Evolutionary conservation across 2,797 vertebrate genomes (phyloP).

Genomic region (Columba guinea): DNA sequence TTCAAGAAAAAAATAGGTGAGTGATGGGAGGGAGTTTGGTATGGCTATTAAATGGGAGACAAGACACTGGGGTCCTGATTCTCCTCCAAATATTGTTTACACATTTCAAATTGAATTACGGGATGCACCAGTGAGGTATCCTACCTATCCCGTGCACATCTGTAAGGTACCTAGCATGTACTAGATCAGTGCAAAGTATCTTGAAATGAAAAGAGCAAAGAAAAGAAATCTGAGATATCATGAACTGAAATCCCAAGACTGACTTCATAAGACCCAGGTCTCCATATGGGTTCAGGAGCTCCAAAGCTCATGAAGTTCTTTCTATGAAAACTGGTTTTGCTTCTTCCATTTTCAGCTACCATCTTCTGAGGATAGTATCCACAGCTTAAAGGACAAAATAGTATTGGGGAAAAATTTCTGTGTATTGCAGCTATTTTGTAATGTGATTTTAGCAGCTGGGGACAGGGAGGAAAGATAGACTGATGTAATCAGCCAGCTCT

Average conservation of each 20-base stretch:
- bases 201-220: neutral
- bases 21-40: neutral
- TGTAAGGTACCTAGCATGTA: neutral
- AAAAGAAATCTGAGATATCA: neutral
- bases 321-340: neutral
- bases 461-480: neutral
- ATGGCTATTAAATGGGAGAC: neutral
- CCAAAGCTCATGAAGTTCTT: neutral
- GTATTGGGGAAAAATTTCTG: neutral
- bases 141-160: neutral
- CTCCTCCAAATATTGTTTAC: neutral
- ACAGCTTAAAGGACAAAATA: neutral
- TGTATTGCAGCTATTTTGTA: neutral
- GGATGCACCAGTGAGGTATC: neutral
- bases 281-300: neutral
- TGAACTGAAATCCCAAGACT: neutral
- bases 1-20: neutral
- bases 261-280: neutral
- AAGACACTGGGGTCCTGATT: neutral
- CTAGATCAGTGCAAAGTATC: neutral
- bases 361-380: neutral
- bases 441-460: neutral
- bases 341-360: neutral
- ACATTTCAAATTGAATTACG: neutral
- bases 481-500: neutral